These are phyloP conservation scores for Eospalax fontanierii DNA, from an alignment of 2,797 vertebrate genomes.

Conservation along the genomic window DNA sequence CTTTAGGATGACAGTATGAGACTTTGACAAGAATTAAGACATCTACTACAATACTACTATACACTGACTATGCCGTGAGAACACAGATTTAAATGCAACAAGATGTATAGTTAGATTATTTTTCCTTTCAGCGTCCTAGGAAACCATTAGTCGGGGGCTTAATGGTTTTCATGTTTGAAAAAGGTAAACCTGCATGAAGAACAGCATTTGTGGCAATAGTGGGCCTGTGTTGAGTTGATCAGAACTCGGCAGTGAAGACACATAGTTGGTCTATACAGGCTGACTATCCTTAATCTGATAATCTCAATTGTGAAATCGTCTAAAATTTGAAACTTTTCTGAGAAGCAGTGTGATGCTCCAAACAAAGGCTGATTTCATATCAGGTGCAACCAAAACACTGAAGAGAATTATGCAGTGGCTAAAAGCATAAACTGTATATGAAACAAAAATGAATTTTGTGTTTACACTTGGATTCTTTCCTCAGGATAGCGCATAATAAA, in stretches of 20 bases:
- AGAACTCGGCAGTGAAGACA: background rate
- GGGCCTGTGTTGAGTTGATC: background rate
- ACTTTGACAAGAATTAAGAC: background rate
- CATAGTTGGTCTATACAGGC: background rate
- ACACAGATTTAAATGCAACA: slow-evolving; percentile 12
- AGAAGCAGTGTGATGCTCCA: background rate
- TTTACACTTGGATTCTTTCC: background rate
- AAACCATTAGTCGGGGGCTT: background rate
- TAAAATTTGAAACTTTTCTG: background rate
- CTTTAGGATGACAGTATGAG: background rate
- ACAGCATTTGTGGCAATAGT: background rate
- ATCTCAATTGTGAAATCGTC: background rate
- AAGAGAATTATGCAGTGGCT: background rate
- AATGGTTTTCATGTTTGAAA: background rate
- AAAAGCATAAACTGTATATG: background rate
- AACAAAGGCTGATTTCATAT: background rate
- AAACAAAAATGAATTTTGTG: background rate
- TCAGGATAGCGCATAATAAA: background rate
- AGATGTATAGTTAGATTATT: background rate
- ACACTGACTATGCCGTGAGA: background rate
- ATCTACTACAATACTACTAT: too few relatives aligned
- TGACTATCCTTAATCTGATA: background rate
- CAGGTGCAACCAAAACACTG: background rate
- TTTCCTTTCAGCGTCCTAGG: background rate
- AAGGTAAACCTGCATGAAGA: background rate